Evolutionary conservation across 2,113 vertebrate genomes (phyloP), one percentile per base, ranked within the genome.

Genomic region (Rhombomys opimus): DNA sequence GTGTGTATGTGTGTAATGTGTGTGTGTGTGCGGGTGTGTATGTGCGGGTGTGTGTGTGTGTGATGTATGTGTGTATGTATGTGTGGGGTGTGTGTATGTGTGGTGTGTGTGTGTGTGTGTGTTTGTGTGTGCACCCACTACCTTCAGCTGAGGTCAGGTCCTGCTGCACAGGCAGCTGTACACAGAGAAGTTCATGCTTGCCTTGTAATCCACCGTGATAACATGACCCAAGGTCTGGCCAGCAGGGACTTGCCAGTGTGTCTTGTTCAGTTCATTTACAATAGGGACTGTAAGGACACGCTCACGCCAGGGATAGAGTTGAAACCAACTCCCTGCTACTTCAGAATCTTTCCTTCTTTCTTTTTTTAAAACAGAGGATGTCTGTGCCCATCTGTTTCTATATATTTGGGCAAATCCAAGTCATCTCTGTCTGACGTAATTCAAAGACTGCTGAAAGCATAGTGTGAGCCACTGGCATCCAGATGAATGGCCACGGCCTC

Each of bases 341-440:
- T 82, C 12, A 81, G 77, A 96, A 54, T 81, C 63, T 50, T 89
- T 80, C 57, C 85, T 65, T 46, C 30, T 50, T 80, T 91, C 61
- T 65, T 61, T n/a, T 35, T 89, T 75, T 8, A 12, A 67, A 73
- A 23, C 78, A 70, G 65, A 80, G n/a, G 22, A 25, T 77, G 54
- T 32, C 22, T 57, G 13, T 38, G 82, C 46, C 94, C 87, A 87
- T 82, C 73, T 95, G 78, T 65, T 89, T 93, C 46, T 92, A 22
- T 87, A 61, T 91, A 59, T 88, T 13, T 54, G 52, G 78, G 23
- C 92, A 87, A 73, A 77, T 65, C 32, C 23, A 32, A 61, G 22
- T 89, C 59, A 20, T 72, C 76, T 84, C 84, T 61, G 17, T 87
- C 63, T 94, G 17, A 38, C 25, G 14, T 72, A 32, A 63, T 77